Percentiles rank a stretch among this genome's conserved stretches.
Conservation (phyloP, 2,888 invertebrate species). For the Hypselothyrea guttata region DNA sequence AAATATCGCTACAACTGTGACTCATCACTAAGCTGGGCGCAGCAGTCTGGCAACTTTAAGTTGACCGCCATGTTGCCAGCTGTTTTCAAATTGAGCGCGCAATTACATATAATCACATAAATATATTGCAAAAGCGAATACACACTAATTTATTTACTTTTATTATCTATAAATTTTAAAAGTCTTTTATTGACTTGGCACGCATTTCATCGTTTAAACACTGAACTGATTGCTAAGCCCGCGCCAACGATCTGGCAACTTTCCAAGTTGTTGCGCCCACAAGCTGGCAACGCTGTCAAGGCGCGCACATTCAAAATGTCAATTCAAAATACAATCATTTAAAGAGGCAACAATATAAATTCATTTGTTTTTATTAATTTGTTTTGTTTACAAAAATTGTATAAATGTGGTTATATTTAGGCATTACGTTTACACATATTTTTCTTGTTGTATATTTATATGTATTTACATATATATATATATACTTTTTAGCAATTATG, state of each 20-base stretch:
- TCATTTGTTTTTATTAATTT: slow-evolving; percentile 55
- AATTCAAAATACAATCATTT: background rate
- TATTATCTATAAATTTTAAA: too few relatives aligned
- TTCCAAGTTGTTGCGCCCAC: background rate
- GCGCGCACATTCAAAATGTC: slow-evolving; percentile 10
- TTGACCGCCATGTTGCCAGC: too few relatives aligned
- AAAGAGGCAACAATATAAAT: slow-evolving; percentile 48
- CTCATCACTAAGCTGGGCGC: too few relatives aligned
- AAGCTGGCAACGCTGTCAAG: background rate
- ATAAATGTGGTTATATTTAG: slow-evolving; percentile 63
- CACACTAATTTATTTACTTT: too few relatives aligned
- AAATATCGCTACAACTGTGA: too few relatives aligned
- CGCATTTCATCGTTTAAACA: too few relatives aligned
- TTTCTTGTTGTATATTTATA: slow-evolving; percentile 20
- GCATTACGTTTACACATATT: slow-evolving; percentile 40
- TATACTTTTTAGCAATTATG: slow-evolving; percentile 15
- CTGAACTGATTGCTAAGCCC: too few relatives aligned
- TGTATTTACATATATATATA: slow-evolving; percentile 17
- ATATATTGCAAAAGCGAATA: too few relatives aligned
- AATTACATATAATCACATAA: too few relatives aligned
- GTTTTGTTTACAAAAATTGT: slow-evolving; percentile 66
- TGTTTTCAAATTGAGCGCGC: too few relatives aligned
- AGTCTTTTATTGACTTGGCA: too few relatives aligned
- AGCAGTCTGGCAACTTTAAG: too few relatives aligned
- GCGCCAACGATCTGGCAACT: background rate